Evolutionary conservation across 2,797 vertebrate genomes (phyloP).

Genomic region (Danio kyathit): DNA sequence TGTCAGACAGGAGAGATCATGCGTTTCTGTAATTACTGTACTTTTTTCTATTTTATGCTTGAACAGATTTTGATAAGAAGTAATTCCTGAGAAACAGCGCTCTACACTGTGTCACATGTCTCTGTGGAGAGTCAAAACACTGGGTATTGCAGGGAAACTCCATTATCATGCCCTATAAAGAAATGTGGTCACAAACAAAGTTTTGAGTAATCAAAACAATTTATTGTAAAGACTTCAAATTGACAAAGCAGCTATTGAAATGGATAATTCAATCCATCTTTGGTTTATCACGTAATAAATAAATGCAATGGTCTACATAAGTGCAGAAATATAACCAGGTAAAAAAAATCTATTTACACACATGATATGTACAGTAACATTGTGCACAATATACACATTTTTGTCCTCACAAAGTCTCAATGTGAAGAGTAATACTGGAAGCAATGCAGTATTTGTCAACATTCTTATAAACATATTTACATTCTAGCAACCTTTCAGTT

Average conservation of each 20-base stretch:
- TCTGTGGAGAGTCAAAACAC: neutral
- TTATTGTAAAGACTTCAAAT: conserved; percentile 62
- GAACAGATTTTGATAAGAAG: neutral
- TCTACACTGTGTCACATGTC: neutral
- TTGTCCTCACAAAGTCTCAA: conserved; percentile 20
- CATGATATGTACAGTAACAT: conserved; percentile 44
- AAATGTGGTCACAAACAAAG: neutral
- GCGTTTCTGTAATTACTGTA: neutral
- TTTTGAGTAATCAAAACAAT: conserved; percentile 32
- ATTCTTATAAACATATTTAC: conserved; percentile 45
- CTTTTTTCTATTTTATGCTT: neutral
- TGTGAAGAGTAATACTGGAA: conserved; percentile 46
- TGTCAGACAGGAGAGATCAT: neutral
- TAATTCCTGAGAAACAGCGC: neutral
- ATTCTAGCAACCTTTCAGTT: conserved; percentile 38
- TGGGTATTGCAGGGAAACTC: conserved; percentile 3
- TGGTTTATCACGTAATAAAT: conserved; percentile 58
- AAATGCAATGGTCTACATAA: conserved; percentile 58
- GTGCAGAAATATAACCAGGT: conserved; percentile 51
- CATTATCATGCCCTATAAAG: neutral
- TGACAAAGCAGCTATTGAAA: conserved; percentile 41
- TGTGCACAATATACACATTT: conserved; percentile 21
- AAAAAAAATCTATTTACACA: conserved; percentile 43
- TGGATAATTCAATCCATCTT: neutral
- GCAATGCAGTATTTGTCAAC: conserved; percentile 4